These are phyloP conservation scores for Iselma pallidipennis DNA, from an alignment of 2,888 invertebrate species.

Conservation along the genomic window DNA sequence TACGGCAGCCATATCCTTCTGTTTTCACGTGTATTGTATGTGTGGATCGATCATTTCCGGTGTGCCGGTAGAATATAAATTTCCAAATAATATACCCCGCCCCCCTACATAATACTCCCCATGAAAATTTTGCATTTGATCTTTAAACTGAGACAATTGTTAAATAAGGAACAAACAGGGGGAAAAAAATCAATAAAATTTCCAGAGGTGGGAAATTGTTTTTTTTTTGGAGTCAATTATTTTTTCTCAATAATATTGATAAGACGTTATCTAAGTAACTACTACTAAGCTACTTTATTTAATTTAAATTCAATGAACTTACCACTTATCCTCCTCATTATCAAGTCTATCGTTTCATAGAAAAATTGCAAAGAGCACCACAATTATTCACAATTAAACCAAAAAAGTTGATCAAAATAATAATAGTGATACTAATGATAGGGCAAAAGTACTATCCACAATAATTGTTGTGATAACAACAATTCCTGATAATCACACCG, in stretches of 20 bases:
- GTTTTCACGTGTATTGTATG: slow-evolving; percentile 6
- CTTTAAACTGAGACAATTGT: background rate
- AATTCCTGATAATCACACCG: background rate
- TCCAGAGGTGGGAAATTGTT: too few relatives aligned
- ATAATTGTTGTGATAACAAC: too few relatives aligned
- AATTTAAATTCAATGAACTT: slow-evolving; percentile 4
- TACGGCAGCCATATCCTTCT: slow-evolving; percentile 7
- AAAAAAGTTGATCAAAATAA: background rate
- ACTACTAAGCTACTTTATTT: too few relatives aligned
- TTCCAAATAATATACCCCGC: slow-evolving; percentile 1
- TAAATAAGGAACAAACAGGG: too few relatives aligned
- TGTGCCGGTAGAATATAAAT: slow-evolving; percentile 13
- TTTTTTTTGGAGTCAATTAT: too few relatives aligned
- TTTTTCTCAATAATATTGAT: too few relatives aligned
- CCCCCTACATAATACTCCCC: too few relatives aligned
- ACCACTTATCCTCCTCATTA: slow-evolving; percentile 30
- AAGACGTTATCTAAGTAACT: background rate
- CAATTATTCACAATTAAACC: background rate
- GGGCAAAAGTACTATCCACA: background rate
- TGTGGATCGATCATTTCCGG: slow-evolving; percentile 17
- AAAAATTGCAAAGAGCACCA: slow-evolving; percentile 11
- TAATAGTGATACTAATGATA: background rate
- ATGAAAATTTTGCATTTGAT: too few relatives aligned
- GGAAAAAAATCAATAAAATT: background rate
- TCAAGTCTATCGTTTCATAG: slow-evolving; percentile 2